Conservation (phyloP, 2,797 vertebrate genomes). For the Periophthalmus magnuspinnatus region DNA sequence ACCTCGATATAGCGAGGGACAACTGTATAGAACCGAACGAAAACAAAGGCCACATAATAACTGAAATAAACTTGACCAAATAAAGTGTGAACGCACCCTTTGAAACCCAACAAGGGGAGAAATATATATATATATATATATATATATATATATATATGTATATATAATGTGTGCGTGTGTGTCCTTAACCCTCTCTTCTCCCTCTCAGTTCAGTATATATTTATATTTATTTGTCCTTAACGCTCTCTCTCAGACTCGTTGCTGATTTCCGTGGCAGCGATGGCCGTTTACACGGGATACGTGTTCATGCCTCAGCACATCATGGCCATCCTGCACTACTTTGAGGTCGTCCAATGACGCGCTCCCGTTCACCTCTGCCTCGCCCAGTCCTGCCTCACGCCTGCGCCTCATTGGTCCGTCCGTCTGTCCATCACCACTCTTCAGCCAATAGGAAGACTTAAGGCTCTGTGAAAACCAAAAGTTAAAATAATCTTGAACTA, state of each 20-base stretch:
- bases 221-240: conserved; percentile 43
- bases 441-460: no score
- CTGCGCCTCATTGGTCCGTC: conserved; percentile 15
- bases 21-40: no score
- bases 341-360: conserved; percentile 89
- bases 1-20: no score
- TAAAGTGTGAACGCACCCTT: no score
- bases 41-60: no score
- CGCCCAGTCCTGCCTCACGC: background rate
- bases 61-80: no score
- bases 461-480: background rate
- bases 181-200: background rate
- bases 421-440: background rate
- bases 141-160: no score
- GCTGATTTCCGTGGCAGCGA: conserved; percentile 88
- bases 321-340: conserved; percentile 97
- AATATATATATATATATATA: no score
- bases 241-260: conserved; percentile 82
- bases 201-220: background rate
- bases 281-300: conserved; percentile 95
- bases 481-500: background rate
- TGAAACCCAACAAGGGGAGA: no score
- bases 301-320: conserved; percentile 99
- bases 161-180: no score
- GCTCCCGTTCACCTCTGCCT: background rate